Conservation (phyloP, 1,140 invertebrate species). For the Halesus radiatus region DNA sequence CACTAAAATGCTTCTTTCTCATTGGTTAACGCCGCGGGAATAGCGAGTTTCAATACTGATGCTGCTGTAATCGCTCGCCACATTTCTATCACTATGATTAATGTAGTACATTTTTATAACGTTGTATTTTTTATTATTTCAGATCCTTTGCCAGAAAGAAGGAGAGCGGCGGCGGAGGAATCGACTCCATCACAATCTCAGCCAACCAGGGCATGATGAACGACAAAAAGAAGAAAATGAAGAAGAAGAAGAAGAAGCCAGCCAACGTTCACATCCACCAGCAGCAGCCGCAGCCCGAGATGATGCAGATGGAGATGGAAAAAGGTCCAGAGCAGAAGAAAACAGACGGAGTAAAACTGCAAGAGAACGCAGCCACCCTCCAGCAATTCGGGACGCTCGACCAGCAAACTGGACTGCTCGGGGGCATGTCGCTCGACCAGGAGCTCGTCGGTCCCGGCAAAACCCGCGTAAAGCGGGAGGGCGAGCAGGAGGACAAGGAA, state of each 20-base stretch:
- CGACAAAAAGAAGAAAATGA: slow-evolving; percentile 52
- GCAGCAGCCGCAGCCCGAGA: background rate
- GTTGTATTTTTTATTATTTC: background rate
- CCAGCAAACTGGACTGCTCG: background rate
- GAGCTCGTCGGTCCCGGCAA: slow-evolving; percentile 48
- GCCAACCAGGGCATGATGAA: slow-evolving; percentile 18
- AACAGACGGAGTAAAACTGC: too few species aligned
- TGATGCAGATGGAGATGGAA: slow-evolving; percentile 40
- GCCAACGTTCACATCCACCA: slow-evolving; percentile 49
- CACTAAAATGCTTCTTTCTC: too few species aligned
- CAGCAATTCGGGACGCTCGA: background rate
- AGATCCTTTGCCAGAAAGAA: slow-evolving; percentile 53
- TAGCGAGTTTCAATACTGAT: too few species aligned
- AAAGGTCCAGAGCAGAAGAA: slow-evolving; percentile 45
- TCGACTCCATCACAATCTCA: slow-evolving; percentile 53
- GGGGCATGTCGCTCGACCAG: slow-evolving; percentile 28
- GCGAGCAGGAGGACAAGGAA: slow-evolving; percentile 39
- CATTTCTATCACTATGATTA: too few species aligned
- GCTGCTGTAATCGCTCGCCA: too few species aligned
- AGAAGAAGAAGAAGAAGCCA: slow-evolving; percentile 50
- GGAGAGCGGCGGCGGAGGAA: slow-evolving; percentile 43
- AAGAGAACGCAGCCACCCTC: too few species aligned
- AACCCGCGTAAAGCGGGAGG: slow-evolving; percentile 53
- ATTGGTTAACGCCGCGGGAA: too few species aligned
- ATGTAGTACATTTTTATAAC: too few species aligned